phyloP scores from a whole-genome alignment of 1,140 invertebrate genomes.

The Calosoma granatense region DNA sequence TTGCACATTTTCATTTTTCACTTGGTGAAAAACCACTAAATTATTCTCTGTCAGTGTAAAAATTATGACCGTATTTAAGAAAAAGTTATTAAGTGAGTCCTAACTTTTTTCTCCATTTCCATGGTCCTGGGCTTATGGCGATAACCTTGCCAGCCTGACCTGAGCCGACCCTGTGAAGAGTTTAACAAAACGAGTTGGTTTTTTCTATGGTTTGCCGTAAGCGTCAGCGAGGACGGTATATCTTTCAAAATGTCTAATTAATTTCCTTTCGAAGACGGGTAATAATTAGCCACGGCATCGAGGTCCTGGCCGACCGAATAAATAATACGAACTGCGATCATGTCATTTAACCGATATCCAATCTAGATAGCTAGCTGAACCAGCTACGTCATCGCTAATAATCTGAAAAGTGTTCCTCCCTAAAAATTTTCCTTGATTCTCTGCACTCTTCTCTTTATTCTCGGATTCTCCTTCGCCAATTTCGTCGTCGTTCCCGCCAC shows the following conservation, averaged over 20 bases:
- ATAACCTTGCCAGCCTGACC: neutral
- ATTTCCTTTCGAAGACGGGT: slow-evolving; percentile 2
- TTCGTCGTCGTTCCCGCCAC: neutral
- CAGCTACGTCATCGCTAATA: neutral
- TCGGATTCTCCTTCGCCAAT: neutral
- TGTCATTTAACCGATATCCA: slow-evolving; percentile 9
- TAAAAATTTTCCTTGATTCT: neutral
- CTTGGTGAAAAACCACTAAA: neutral
- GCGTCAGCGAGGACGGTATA: neutral
- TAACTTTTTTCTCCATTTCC: slow-evolving; percentile 4
- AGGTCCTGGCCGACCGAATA: neutral
- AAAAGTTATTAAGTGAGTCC: neutral
- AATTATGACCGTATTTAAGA: slow-evolving; percentile 7
- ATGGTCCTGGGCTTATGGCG: neutral
- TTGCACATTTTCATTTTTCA: neutral
- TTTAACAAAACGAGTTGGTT: neutral
- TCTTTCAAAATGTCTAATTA: slow-evolving; percentile 9
- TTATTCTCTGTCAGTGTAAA: slow-evolving; percentile 4
- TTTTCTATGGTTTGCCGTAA: too few species aligned
- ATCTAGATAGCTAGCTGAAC: neutral
- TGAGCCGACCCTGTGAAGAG: neutral
- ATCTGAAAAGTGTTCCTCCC: neutral
- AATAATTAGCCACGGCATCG: neutral
- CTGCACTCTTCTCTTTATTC: neutral
- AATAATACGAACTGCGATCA: slow-evolving; percentile 5